A percentile compares a stretch with the other conserved stretches of the same genome.
Evolutionary conservation across 1,140 invertebrate species (phyloP).

Genomic region (Drosophila athabasca): DNA sequence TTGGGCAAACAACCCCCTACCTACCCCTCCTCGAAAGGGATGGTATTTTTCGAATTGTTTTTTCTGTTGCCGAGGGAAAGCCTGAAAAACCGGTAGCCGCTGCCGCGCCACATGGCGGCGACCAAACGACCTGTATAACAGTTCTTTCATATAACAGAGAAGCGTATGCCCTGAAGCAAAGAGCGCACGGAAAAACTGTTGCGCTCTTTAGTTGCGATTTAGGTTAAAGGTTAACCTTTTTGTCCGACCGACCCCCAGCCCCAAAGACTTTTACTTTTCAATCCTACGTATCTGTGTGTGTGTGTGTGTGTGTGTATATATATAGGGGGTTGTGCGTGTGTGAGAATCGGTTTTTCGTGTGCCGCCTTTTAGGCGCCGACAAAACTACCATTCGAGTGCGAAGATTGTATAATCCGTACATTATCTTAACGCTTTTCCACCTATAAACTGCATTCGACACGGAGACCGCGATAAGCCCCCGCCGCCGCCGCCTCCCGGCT

Average conservation of each 20-base stretch:
- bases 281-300: constrained; percentile 10
- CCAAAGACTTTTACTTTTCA: constrained; percentile 74
- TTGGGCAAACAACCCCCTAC: no score
- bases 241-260: neutral
- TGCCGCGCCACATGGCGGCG: constrained; percentile 41
- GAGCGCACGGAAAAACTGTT: constrained; percentile 63
- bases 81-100: constrained; percentile 56
- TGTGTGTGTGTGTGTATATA: constrained; percentile 18
- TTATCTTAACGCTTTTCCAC: constrained; percentile 48
- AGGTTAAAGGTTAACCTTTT: constrained; percentile 72
- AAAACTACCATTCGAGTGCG: neutral
- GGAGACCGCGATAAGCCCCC: constrained; percentile 43
- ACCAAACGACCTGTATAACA: constrained; percentile 34
- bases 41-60: constrained; percentile 19
- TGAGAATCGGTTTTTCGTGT: constrained; percentile 48
- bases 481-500: no score
- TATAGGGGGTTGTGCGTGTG: neutral
- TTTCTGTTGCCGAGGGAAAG: constrained; percentile 25
- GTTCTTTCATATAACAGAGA: constrained; percentile 2
- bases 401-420: constrained; percentile 39
- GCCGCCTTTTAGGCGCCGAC: constrained; percentile 75
- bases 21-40: constrained; percentile 14
- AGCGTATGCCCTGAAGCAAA: constrained; percentile 20
- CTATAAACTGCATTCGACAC: constrained; percentile 46
- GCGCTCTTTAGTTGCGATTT: constrained; percentile 66